Evolutionary conservation across 2,797 vertebrate genomes (phyloP).

Genomic region (Phrynocephalus guinanensis): DNA sequence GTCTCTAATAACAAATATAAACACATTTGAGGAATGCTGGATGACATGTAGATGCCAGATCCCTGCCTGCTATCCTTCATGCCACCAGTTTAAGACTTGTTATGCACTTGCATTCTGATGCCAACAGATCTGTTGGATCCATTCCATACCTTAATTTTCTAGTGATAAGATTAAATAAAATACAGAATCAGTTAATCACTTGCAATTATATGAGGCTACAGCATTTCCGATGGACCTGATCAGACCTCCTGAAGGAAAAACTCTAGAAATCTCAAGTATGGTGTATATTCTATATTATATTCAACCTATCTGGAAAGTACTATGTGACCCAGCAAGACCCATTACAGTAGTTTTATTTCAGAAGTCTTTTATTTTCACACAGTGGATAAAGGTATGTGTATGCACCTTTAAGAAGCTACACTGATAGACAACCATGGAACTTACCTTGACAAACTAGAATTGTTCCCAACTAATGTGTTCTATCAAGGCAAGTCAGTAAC

Average conservation of each 20-base stretch:
- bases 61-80: neutral
- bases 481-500: neutral
- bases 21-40: neutral
- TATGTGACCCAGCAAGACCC: neutral
- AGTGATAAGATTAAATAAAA: slow-evolving; percentile 4
- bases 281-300: neutral
- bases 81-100: neutral
- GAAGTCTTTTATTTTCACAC: neutral
- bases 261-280: neutral
- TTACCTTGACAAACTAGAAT: neutral
- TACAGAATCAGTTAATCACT: neutral
- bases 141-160: neutral
- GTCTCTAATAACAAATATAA: neutral
- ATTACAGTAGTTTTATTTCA: neutral
- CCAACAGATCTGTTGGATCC: neutral
- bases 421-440: neutral
- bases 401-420: neutral
- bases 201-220: neutral
- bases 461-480: neutral
- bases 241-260: neutral
- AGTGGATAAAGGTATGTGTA: neutral
- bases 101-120: neutral
- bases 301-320: neutral
- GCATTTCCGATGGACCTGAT: neutral
- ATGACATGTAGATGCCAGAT: neutral